These are phyloP conservation scores for Apostichopus leukothele DNA, from an alignment of 53 echinoderm and acorn worm species.

Conservation along the genomic window DNA sequence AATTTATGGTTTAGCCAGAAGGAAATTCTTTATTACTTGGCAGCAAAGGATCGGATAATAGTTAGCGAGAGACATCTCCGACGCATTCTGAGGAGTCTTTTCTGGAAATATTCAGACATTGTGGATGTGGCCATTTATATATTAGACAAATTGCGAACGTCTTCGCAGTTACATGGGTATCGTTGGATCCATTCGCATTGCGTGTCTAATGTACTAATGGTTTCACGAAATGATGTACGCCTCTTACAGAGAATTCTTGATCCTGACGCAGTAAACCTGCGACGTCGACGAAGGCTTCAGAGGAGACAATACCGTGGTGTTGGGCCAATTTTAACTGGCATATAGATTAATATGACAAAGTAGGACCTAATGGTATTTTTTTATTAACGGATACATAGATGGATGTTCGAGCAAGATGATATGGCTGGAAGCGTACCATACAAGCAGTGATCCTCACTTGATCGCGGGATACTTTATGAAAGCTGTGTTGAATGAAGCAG, in stretches of 20 bases:
- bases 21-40: no score
- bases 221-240: neutral
- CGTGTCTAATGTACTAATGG: constrained; percentile 10
- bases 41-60: no score
- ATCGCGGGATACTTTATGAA: constrained; percentile 56
- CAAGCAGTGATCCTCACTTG: constrained; percentile 15
- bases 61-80: no score
- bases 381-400: constrained; percentile 48
- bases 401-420: constrained; percentile 41
- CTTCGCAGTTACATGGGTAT: constrained; percentile 39
- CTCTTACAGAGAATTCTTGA: constrained; percentile 21
- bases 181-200: constrained; percentile 48
- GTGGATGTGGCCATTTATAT: neutral
- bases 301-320: constrained; percentile 13
- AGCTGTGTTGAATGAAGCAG: constrained; percentile 39
- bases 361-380: constrained; percentile 47
- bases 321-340: constrained; percentile 52
- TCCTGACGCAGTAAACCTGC: constrained; percentile 25
- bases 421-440: constrained; percentile 49
- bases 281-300: neutral
- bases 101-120: no score
- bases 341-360: constrained; percentile 52
- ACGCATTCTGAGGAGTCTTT: no score
- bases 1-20: no score
- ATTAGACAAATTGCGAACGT: neutral